Base-by-base conservation (phyloP, 2,113 vertebrate species). In the Gambusia affinis region DNA sequence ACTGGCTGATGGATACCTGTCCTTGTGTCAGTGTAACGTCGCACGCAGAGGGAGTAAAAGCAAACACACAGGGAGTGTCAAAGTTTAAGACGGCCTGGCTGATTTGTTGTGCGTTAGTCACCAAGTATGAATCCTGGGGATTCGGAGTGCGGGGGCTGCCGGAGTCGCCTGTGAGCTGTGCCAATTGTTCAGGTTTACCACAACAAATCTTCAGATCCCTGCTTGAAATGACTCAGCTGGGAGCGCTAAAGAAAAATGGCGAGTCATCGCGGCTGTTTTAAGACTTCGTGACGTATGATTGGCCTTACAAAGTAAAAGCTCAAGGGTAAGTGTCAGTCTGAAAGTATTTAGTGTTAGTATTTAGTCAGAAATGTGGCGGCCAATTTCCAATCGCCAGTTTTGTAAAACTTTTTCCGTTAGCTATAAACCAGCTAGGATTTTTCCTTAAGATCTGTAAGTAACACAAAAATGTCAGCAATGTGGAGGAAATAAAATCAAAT, bases 141-240 rank as follows among this genome's bases (percentile, higher is more conserved):
- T 2, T 35, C 35, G 11, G 10, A 35, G 31, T 24, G 12, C 1
- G 24, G 0, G 33, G 2, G 8, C 15, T 12, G 44, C 70, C 2
- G 28, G 1, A 19, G 31, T 4, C 64, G 2, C 11, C 1, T 0
- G 1, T 54, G 22, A 44, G 15, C 29, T 66, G 27, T 39, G 28
- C 62, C n/a, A 1, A 51, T 68, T 60, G 35, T 71, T 70, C 42
- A 72, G 14, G 7, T 30, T 28, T 22, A 67, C 33, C 31, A 67
- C 33, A 67, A 3, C n/a, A 39, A 60, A 33, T 12, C 2, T 15
- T 61, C 15, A 28, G n/a, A 3, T 8, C 22, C 22, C 24, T 57
- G 24, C 64, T 69, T 11, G n/a, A n/a, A 54, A 54, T 81, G 57
- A 61, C 33, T 68, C 66, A 66, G 35, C 10, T 28, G n/a, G 27